Base-by-base conservation (phyloP, 2,113 vertebrate species). In the Chascanopsetta lugubris region DNA sequence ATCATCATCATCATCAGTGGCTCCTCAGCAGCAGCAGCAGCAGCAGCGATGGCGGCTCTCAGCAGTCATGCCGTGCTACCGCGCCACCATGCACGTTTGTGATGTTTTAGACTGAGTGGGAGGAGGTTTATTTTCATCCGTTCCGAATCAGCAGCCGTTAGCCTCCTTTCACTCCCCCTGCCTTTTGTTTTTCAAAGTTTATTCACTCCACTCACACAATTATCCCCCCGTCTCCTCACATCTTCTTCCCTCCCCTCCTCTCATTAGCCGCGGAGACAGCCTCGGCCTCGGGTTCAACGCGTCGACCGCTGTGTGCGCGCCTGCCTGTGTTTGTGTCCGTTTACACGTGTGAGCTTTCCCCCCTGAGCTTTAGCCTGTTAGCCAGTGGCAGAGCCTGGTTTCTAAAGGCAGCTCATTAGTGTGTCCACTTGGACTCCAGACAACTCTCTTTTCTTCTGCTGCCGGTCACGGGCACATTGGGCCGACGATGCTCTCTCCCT, bases 381-480 rank as follows among this genome's bases (percentile, higher is more conserved):
- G 76, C 57, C 68, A 69, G 83, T 66, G 69, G 49, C 79, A 78
- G 49, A 60, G 48, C 72, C 61, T 43, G 65, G 56, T 77, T 76
- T 87, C 79, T 77, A 69, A 84, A 85, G 82, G 71, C 64, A 85
- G 71, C 84, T 88, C 85, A 86, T 89, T 91, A 88, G 82, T 76
- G 47, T 47, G 36, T 80, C 76, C 60, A 75, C 70, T 86, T 82
- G 75, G 79, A 80, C 62, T 78, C 71, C 63, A 83, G 61, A 86
- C 75, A 74, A 65, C 67, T 59, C 79, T 78, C 79, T 76, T 60
- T 76, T 84, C 73, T 79, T 70, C 61, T 77, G 49, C 78, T 77
- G 74, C 80, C 76, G 83, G 22, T 77, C 69, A 22, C 67, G 66
- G 70, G 61, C 47, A 65, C 80, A 83, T 84, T 72, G 82, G 79